These are phyloP conservation scores for Epinephelus coioides DNA, from an alignment of 2,797 vertebrate species.

Conservation along the genomic window DNA sequence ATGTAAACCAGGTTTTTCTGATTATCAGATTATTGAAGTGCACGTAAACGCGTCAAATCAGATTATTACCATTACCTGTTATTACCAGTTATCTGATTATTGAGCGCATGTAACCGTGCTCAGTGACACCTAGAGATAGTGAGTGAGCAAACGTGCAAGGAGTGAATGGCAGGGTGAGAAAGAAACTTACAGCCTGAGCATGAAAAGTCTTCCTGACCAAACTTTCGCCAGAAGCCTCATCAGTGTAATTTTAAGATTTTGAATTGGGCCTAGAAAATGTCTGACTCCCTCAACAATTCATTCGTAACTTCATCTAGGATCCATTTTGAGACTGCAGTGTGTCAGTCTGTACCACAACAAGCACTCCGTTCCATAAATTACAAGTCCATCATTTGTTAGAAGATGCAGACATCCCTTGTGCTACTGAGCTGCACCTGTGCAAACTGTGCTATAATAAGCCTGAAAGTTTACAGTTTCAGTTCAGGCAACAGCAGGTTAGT, in stretches of 20 bases:
- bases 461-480: background rate
- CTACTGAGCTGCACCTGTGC: conserved; percentile 5
- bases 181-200: no score
- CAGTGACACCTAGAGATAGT: no score
- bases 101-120: no score
- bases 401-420: background rate
- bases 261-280: conserved; percentile 13
- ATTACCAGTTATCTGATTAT: no score
- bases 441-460: conserved; percentile 1
- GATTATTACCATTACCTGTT: no score
- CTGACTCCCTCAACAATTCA: background rate
- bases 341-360: background rate
- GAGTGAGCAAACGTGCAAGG: no score
- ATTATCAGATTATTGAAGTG: no score
- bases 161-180: no score
- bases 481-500: conserved; percentile 1
- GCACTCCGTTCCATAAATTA: background rate
- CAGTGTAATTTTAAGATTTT: conserved; percentile 5
- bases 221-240: no score
- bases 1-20: no score
- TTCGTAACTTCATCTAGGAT: background rate
- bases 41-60: no score
- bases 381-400: background rate
- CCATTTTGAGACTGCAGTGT: background rate
- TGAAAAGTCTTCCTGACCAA: no score